A percentile compares a stretch with the other conserved stretches of the same genome.
phyloP scores from a whole-genome alignment of 2,113 vertebrate species.

The Corythaeola cristata region DNA sequence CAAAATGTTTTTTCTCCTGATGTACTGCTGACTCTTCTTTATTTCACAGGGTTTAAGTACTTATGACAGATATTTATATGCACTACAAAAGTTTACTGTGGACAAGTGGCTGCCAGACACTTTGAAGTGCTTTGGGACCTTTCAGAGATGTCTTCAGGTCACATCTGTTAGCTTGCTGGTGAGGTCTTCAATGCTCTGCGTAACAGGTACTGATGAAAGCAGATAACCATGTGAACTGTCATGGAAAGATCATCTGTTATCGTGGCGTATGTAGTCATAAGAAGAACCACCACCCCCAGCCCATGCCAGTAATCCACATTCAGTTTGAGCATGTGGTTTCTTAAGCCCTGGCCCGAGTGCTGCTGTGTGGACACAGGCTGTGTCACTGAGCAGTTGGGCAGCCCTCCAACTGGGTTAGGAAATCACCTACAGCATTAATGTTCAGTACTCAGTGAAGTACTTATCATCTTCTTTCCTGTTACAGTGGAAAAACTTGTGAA shows the following conservation, averaged over 20 bases:
- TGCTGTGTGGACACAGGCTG: neutral
- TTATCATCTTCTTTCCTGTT: neutral
- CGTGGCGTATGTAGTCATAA: neutral
- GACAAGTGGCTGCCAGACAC: neutral
- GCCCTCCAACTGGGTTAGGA: neutral
- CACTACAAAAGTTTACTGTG: neutral
- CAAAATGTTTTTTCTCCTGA: neutral
- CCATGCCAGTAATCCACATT: neutral
- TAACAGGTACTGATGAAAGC: neutral
- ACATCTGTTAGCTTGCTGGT: neutral
- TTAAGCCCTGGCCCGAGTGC: neutral
- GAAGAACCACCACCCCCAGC: neutral
- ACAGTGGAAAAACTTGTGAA: neutral
- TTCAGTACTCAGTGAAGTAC: neutral
- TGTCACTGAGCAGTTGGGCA: neutral
- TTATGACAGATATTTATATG: neutral
- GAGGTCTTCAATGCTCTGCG: neutral
- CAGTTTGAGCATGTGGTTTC: neutral
- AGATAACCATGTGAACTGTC: neutral
- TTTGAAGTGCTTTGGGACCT: neutral
- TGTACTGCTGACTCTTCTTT: neutral
- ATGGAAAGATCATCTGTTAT: neutral
- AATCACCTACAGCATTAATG: neutral
- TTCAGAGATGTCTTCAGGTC: neutral
- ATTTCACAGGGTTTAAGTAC: neutral